Evolutionary conservation across 2,113 vertebrate genomes (phyloP).

Genomic region (Hippocampus abdominalis): DNA sequence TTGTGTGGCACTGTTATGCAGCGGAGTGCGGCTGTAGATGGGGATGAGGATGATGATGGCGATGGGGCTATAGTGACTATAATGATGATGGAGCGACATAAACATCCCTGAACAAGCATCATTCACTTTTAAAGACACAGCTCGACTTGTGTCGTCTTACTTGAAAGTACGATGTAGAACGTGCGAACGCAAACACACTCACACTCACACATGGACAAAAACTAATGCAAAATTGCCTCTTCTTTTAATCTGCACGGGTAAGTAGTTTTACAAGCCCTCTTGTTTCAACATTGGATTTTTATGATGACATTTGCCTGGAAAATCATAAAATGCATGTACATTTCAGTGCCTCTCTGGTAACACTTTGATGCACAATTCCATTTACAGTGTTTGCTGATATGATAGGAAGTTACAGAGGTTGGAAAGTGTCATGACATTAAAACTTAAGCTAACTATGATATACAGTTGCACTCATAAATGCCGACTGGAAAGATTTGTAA

Average conservation of each 20-base stretch:
- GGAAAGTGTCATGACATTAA: background rate
- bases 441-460: background rate
- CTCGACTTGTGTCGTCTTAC: background rate
- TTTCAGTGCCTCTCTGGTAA: background rate
- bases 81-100: slow-evolving; percentile 27
- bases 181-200: background rate
- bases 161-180: background rate
- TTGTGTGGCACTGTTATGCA: background rate
- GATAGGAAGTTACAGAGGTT: background rate
- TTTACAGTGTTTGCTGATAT: background rate
- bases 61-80: background rate
- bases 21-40: slow-evolving; percentile 3
- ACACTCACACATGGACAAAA: background rate
- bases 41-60: background rate
- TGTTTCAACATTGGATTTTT: background rate
- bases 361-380: background rate
- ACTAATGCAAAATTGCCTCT: background rate
- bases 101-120: slow-evolving; percentile 43
- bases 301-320: background rate
- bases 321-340: background rate
- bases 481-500: background rate
- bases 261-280: background rate
- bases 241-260: background rate
- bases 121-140: slow-evolving; percentile 38
- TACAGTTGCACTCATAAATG: background rate